Percentiles rank a stretch among this genome's conserved stretches.
phyloP scores from a whole-genome alignment of 2,113 vertebrate genomes.

The Takifugu flavidus region DNA sequence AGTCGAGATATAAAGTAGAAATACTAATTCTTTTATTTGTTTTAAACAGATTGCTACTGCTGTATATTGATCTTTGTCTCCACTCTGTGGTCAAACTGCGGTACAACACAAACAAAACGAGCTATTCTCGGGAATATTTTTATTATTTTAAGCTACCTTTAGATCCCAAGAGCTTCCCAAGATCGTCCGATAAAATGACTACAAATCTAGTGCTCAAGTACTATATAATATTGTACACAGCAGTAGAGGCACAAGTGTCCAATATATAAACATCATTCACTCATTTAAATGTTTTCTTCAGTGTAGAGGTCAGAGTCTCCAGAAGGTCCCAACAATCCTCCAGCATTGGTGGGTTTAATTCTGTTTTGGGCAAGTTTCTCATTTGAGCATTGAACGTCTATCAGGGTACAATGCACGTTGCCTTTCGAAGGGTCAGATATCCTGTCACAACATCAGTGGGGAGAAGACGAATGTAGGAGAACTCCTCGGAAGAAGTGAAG shows the following conservation, averaged over 20 bases:
- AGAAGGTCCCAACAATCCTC: neutral
- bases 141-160: too few species aligned
- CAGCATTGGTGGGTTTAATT: slow-evolving; percentile 8
- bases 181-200: too few species aligned
- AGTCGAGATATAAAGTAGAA: too few species aligned
- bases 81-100: too few species aligned
- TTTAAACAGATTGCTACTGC: too few species aligned
- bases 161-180: too few species aligned
- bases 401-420: slow-evolving; percentile 91
- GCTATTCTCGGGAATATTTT: too few species aligned
- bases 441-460: slow-evolving; percentile 92
- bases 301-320: slow-evolving; percentile 3
- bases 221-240: neutral
- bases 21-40: too few species aligned
- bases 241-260: neutral
- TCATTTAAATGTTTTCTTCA: too few species aligned
- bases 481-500: slow-evolving; percentile 92
- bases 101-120: too few species aligned
- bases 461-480: slow-evolving; percentile 93
- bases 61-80: too few species aligned
- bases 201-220: too few species aligned
- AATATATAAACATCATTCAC: neutral
- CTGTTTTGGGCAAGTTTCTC: slow-evolving; percentile 11
- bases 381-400: slow-evolving; percentile 3
- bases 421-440: slow-evolving; percentile 92